These are phyloP conservation scores for Esox lucius DNA, from an alignment of 2,797 vertebrate genomes.

Conservation along the genomic window DNA sequence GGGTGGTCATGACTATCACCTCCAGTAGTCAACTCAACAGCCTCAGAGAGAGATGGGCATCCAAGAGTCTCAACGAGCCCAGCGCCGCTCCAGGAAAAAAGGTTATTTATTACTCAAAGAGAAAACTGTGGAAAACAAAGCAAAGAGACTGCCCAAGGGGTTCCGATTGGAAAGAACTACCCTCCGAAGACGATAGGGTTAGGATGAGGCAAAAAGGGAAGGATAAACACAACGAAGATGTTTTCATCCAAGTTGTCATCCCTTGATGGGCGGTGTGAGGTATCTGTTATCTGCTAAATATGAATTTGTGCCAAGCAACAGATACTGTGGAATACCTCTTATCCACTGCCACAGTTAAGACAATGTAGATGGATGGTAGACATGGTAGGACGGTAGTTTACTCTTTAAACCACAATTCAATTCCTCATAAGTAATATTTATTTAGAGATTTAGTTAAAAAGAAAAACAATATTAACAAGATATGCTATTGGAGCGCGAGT, in stretches of 20 bases:
- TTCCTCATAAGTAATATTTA: too few relatives aligned
- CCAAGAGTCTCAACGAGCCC: background rate
- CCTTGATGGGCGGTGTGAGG: background rate
- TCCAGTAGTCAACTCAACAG: background rate
- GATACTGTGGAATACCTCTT: background rate
- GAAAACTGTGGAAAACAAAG: background rate
- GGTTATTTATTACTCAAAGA: background rate
- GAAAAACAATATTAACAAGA: background rate
- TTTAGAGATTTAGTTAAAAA: too few relatives aligned
- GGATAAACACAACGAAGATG: background rate
- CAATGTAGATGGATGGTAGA: background rate
- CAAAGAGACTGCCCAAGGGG: background rate
- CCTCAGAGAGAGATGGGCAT: slow-evolving; percentile 1
- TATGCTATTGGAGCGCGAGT: background rate
- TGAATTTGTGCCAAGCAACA: background rate
- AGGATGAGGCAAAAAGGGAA: background rate
- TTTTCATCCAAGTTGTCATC: background rate
- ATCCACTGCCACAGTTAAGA: too few relatives aligned
- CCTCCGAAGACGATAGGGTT: background rate
- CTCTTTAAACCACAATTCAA: too few relatives aligned
- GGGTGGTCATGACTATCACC: background rate
- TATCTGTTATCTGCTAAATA: slow-evolving; percentile 1
- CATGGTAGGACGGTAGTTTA: background rate
- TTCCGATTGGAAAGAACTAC: background rate
- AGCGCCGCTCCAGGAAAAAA: background rate